Conservation (phyloP, 2,888 invertebrate species). For the Epirrita christyi region DNA sequence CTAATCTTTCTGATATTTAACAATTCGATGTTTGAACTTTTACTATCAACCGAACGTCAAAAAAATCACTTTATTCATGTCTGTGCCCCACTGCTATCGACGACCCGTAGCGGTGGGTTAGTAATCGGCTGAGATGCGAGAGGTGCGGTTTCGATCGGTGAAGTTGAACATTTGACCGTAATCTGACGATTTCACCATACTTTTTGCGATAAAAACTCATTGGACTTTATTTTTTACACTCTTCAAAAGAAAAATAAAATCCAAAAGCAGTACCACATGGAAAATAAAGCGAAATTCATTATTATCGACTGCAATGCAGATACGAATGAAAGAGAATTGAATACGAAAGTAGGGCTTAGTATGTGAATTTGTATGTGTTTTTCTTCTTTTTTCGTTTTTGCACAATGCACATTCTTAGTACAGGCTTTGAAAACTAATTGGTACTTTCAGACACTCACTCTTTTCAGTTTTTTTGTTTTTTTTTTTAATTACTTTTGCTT, state of each 20-base stretch:
- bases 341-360: constrained; percentile 8
- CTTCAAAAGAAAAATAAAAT: neutral
- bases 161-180: no score
- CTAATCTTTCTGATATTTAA: no score
- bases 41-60: no score
- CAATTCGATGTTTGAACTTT: no score
- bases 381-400: neutral
- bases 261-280: neutral
- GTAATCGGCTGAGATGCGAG: no score
- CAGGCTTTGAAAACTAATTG: neutral
- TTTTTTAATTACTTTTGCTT: constrained; percentile 6
- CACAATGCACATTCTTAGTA: neutral
- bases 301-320: constrained; percentile 1
- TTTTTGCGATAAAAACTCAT: no score
- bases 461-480: neutral
- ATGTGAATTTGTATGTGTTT: neutral
- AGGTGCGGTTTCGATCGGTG: no score
- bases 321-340: constrained; percentile 6
- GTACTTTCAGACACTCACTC: neutral
- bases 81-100: no score
- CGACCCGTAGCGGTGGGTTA: no score
- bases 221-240: no score
- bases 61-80: no score
- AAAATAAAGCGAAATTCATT: neutral
- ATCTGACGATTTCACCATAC: no score